These are phyloP conservation scores for Drosophila pseudotalamancana DNA, from an alignment of 2,888 invertebrate genomes.

Conservation along the genomic window DNA sequence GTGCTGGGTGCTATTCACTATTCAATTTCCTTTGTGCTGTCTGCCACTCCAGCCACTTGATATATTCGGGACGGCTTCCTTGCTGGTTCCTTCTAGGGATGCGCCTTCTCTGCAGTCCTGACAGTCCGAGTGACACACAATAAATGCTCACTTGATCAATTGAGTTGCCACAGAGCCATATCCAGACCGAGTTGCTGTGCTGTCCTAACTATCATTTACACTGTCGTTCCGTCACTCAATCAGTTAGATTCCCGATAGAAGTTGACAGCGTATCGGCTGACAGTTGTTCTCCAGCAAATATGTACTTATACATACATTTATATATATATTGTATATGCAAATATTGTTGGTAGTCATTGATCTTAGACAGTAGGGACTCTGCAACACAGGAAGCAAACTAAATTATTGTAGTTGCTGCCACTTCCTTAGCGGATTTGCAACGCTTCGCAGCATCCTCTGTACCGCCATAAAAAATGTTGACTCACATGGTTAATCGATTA, in stretches of 20 bases:
- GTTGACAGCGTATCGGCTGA: slow-evolving; percentile 10
- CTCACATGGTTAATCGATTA: slow-evolving; percentile 77
- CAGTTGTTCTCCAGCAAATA: neutral
- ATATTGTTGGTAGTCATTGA: neutral
- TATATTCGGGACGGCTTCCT: slow-evolving; percentile 44
- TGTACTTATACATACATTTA: neutral
- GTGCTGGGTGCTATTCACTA: slow-evolving; percentile 48
- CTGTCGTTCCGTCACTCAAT: slow-evolving; percentile 55
- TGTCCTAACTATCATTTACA: neutral
- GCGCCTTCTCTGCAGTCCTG: slow-evolving; percentile 37
- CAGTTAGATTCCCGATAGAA: slow-evolving; percentile 47
- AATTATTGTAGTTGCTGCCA: slow-evolving; percentile 32
- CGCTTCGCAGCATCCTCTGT: slow-evolving; percentile 43
- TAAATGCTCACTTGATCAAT: slow-evolving; percentile 56
- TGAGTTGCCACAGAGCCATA: slow-evolving; percentile 35
- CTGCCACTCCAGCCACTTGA: slow-evolving; percentile 32
- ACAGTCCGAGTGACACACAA: slow-evolving; percentile 69
- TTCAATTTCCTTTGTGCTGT: slow-evolving; percentile 60
- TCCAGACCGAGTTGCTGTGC: neutral
- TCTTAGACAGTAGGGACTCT: neutral
- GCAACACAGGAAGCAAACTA: slow-evolving; percentile 41
- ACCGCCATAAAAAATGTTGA: slow-evolving; percentile 13
- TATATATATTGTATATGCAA: slow-evolving; percentile 1
- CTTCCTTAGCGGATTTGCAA: slow-evolving; percentile 39
- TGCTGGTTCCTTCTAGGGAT: slow-evolving; percentile 26